Evolutionary conservation across 2,888 invertebrate genomes (phyloP), one percentile per base, ranked within the genome.

Genomic region (Eilema depressum): DNA sequence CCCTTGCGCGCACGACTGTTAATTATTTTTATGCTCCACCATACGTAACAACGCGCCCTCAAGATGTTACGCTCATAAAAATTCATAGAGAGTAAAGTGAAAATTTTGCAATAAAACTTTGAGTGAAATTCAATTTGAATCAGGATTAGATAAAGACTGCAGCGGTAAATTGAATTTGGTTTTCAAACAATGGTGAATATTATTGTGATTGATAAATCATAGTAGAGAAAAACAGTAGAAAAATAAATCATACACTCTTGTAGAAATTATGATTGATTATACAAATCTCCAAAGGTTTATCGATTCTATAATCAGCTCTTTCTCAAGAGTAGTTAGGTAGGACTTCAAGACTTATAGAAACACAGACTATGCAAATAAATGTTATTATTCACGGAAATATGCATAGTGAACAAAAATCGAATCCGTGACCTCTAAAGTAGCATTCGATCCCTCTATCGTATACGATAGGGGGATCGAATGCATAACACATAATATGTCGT

Each of bases 1-100:
- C 90, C 91, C 90, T 78, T 75, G 71, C 63, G 66, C 73, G 76
- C 85, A 83, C 85, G 83, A 89, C 89, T 92, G 94, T 93, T 94
- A 95, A 95, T 95, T 93, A 94, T 94, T 94, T 93, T 92, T 92
- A 91, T 93, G 92, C 93, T 90, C 82, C 89, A 85, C 86, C 89
- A 92, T 92, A 92, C 92, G 89, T 89, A 89, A 86, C 84, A 83
- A 83, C 80, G 85, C 89, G 82, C 91, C 91, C 91, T 92, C 87
- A 91, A 93, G 91, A 93, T 88, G 87, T 86, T 80, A 84, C 81
- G 84, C 90, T 92, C 90, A 92, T 93, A 91, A 92, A 93, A 93
- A 94, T 93, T 91, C 93, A 93, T 93, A 89, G 88, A 85, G 83
- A 84, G 81, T 84, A 70, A 88, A 91, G 86, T 89, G 89, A 89